phyloP scores from a whole-genome alignment of 92 coral and sea anemone species.

The Phenganax marumi region DNA sequence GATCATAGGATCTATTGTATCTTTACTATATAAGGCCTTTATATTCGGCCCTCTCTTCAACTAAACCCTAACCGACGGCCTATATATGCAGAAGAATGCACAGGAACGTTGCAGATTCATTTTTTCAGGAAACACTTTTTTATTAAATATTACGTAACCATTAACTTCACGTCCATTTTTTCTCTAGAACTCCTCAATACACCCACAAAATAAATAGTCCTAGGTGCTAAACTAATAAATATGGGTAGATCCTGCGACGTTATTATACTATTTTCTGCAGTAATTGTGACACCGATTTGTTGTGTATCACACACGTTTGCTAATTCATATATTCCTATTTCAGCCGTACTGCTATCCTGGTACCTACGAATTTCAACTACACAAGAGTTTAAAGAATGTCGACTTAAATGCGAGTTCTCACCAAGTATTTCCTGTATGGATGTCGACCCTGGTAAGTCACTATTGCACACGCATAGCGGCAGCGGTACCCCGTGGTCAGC shows the following conservation, averaged over 20 bases:
- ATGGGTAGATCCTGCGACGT: conserved; percentile 37
- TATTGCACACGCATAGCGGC: conserved; percentile 70
- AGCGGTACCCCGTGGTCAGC: conserved; percentile 69
- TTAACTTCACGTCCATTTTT: not conserved
- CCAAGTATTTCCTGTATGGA: conserved; percentile 2
- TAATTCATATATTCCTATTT: conserved; percentile 43
- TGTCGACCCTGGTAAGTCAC: not conserved
- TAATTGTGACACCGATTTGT: conserved; percentile 42
- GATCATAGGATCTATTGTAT: too few species aligned
- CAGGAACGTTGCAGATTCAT: too few species aligned
- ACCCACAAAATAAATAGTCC: conserved; percentile 48
- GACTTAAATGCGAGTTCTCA: not conserved
- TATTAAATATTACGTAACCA: too few species aligned
- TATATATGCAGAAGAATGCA: too few species aligned
- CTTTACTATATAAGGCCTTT: too few species aligned
- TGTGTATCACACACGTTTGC: conserved; percentile 54
- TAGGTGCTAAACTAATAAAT: conserved; percentile 47
- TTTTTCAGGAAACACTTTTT: too few species aligned
- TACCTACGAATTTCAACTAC: not conserved
- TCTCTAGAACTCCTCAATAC: not conserved
- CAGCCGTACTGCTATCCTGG: not conserved
- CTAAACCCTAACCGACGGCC: too few species aligned
- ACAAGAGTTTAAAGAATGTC: not conserved
- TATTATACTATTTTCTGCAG: conserved; percentile 33
- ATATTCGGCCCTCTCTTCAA: too few species aligned